Evolutionary conservation across 2,113 vertebrate species (phyloP).

Genomic region (Macaca fascicularis): T2T-MFA8v1.1 NC_088379.1:27777501-27778000

Average conservation of each 20-base stretch:
- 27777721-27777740: background rate
- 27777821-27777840: background rate
- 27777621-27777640: background rate
- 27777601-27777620: background rate
- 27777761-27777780: background rate
- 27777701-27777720: background rate
- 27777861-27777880: background rate
- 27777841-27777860: background rate
- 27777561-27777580: background rate
- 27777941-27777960: background rate
- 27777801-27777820: background rate
- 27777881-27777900: background rate
- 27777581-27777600: background rate
- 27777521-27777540: accelerated
- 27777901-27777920: background rate
- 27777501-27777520: background rate
- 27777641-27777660: background rate
- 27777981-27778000: background rate
- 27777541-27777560: background rate
- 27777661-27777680: background rate
- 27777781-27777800: background rate
- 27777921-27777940: accelerated
- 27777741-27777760: background rate
- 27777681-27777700: background rate
- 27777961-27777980: background rate